Evolutionary conservation across 2,797 vertebrate genomes (phyloP).

Genomic region (Tamandua tetradactyla): DNA sequence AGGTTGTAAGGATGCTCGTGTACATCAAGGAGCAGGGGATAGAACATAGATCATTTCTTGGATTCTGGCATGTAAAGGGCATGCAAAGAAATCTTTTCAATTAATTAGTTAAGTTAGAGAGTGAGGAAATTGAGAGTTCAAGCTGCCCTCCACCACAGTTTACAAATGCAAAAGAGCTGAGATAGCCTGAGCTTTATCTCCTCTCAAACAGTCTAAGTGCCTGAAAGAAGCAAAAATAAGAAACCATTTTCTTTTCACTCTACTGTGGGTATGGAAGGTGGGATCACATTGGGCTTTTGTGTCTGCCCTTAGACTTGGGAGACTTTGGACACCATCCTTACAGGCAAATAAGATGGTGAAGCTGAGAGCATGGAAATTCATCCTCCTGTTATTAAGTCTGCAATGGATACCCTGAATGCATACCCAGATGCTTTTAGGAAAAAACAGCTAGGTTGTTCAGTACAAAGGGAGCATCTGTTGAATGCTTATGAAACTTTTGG

Average conservation of each 20-base stretch:
- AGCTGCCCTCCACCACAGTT: background rate
- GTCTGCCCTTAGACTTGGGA: background rate
- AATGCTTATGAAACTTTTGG: constrained; percentile 23
- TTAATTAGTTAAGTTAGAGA: background rate
- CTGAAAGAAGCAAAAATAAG: background rate
- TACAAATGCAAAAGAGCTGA: background rate
- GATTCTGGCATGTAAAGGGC: background rate
- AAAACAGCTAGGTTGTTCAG: constrained; percentile 37
- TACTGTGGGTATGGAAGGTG: background rate
- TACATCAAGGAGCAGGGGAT: background rate
- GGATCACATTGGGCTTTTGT: background rate
- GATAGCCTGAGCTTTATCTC: background rate
- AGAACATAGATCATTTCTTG: background rate
- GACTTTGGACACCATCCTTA: constrained; percentile 50
- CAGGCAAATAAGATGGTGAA: constrained; percentile 57
- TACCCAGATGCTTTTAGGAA: constrained; percentile 47
- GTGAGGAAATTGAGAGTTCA: background rate
- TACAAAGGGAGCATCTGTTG: constrained; percentile 15
- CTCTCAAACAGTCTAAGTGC: too few species aligned
- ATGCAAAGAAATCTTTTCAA: background rate
- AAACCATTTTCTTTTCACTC: background rate
- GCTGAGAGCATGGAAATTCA: constrained; percentile 59
- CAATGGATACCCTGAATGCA: background rate
- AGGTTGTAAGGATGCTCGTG: background rate
- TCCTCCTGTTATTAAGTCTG: background rate